Percentiles rank a stretch among this genome's conserved stretches.
Conservation (phyloP, 2,797 vertebrate genomes). For the Thunnus albacares region DNA sequence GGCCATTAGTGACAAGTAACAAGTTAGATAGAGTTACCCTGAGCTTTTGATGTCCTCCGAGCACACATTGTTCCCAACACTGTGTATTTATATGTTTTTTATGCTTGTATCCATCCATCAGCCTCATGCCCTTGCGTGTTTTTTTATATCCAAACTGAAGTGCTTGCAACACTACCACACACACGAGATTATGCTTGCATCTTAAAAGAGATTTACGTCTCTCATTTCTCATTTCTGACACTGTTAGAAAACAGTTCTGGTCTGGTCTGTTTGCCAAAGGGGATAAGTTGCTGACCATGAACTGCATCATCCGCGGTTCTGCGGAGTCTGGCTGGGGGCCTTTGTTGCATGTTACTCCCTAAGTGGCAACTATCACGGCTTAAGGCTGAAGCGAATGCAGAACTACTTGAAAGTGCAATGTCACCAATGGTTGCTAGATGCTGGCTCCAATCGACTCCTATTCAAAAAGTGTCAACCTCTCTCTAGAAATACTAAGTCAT, state of each 20-base stretch:
- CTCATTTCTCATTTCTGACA: not conserved
- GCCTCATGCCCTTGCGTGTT: not conserved
- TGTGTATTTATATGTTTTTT: constrained; percentile 23
- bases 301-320: no score
- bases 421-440: no score
- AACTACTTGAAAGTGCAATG: no score
- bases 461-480: no score
- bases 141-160: not conserved
- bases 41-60: constrained; percentile 7
- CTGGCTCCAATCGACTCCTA: no score
- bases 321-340: no score
- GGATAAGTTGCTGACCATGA: no score
- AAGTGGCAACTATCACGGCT: no score
- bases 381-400: no score
- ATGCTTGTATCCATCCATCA: not conserved
- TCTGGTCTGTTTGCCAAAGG: not conserved
- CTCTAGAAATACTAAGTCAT: no score
- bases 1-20: constrained; percentile 47
- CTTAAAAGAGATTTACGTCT: not conserved
- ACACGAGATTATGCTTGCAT: not conserved
- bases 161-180: not conserved
- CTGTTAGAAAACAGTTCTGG: not conserved
- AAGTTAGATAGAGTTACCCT: constrained; percentile 59
- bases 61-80: constrained; percentile 25
- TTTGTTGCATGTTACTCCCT: no score